Conservation (phyloP, 1,140 invertebrate species). For the Brachionus sp. region DNA sequence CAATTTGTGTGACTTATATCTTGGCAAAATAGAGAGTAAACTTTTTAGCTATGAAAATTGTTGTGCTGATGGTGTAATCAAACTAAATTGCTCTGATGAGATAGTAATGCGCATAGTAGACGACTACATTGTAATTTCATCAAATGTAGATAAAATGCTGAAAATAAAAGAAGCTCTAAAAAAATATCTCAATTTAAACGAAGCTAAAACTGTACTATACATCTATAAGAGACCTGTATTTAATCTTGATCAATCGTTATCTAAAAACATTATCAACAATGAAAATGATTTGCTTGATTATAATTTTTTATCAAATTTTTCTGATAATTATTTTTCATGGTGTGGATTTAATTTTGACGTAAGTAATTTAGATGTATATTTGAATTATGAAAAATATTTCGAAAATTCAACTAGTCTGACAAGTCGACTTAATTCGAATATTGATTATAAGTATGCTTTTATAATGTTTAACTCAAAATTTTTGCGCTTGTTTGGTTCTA, state of each 20-base stretch:
- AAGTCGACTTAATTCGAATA: conserved; percentile 16
- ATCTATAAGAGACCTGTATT: background rate
- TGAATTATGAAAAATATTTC: conserved; percentile 44
- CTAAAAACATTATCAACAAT: background rate
- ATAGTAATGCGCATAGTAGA: conserved; percentile 35
- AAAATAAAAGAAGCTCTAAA: conserved; percentile 13
- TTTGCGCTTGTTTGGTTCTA: conserved; percentile 21
- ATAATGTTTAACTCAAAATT: conserved; percentile 35
- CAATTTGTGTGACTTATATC: conserved; percentile 30
- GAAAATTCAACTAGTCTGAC: background rate
- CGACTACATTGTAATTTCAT: conserved; percentile 5
- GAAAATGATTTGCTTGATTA: background rate
- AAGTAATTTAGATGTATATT: conserved; percentile 26
- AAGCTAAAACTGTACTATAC: background rate
- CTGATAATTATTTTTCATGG: conserved; percentile 28
- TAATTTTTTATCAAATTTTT: conserved; percentile 33
- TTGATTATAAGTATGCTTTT: conserved; percentile 15
- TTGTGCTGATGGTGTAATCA: background rate
- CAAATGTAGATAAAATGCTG: background rate
- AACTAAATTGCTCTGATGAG: conserved; percentile 21
- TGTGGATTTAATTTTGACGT: conserved; percentile 34
- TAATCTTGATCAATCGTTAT: background rate
- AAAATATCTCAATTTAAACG: conserved; percentile 15
- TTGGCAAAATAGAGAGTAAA: conserved; percentile 13
- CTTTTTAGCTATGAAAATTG: background rate